Base-by-base conservation (phyloP, 2,888 invertebrate genomes). In the Polyommatus icarus region DNA sequence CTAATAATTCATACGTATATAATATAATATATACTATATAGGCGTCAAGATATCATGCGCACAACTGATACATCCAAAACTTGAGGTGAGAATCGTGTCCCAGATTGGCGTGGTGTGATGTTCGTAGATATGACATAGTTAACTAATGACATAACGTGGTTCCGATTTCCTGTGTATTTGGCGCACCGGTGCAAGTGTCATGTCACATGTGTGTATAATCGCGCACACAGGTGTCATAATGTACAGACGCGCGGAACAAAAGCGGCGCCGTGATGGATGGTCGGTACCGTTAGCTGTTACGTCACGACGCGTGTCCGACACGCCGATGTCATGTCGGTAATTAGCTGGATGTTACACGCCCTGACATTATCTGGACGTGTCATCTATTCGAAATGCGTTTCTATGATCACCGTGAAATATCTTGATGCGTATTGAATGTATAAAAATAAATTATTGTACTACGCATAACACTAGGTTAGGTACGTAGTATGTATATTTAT, bases 241-340 rank as follows among this genome's bases (percentile, higher is more conserved):
- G 29, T 67, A 29, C 32, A 32, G 67, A 32, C 15, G 67, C 67
- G 67, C 67, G 15, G 29, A 67, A 67, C 67, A 67, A 67, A 67
- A 67, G 67, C 20, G 10, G 20, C 29, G 29, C 24, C 46, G 6
- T 29, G 29, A 67, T 32, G 18, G 67, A 67, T 32, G 67, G 29
- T 6, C 29, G 4, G 29, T 67, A 32, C 67, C 67, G 67, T 67
- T 29, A 67, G 67, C 4, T 7, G 18, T 67, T 67, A 67, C 67
- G 29, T 67, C 67, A 67, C 29, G 20, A 29, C 67, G 12, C 15
- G 67, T 32, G 67, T 67, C 15, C 67, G 67, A 32, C 67, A 15
- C 29, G 67, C 5, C 67, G 29, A 67, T 32, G 61, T 29, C 61
- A 29, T 20, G 59, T 59, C 24, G 67, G 67, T 18, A 67, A 67